Evolutionary conservation across 2,797 vertebrate genomes (phyloP).

Genomic region (Rhinoraja longicauda): DNA sequence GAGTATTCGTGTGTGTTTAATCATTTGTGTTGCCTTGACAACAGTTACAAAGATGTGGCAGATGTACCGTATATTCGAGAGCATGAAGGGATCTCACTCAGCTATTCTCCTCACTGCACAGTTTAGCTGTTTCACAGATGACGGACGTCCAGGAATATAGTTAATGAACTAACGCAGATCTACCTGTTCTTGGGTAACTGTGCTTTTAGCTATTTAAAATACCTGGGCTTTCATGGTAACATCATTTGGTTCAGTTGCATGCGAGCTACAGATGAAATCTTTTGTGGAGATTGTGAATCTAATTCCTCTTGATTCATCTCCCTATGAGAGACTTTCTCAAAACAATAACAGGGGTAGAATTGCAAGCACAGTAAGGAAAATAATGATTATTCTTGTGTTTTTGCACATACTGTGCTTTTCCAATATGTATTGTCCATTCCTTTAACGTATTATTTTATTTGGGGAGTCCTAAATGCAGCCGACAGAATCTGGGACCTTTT

Average conservation of each 20-base stretch:
- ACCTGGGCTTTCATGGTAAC: background rate
- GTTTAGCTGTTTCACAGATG: background rate
- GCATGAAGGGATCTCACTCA: background rate
- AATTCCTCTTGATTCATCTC: background rate
- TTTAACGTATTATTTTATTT: background rate
- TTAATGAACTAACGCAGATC: too few species aligned
- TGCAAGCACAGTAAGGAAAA: background rate
- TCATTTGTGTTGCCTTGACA: constrained; percentile 1
- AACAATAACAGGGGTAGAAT: background rate
- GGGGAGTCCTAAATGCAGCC: background rate
- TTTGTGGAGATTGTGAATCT: background rate
- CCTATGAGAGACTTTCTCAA: background rate
- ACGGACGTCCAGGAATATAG: background rate
- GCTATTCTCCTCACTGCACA: background rate
- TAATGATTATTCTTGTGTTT: background rate
- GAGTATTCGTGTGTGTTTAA: constrained; percentile 1
- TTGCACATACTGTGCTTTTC: background rate
- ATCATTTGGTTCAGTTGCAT: background rate
- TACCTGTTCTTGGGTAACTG: too few species aligned
- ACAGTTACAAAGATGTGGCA: background rate
- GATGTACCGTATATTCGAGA: background rate
- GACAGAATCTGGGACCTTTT: too few species aligned
- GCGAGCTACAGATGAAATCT: background rate
- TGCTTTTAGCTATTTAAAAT: background rate
- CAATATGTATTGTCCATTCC: background rate